Conservation (phyloP, 2,888 invertebrate genomes). For the Meiosimyza platycephala region DNA sequence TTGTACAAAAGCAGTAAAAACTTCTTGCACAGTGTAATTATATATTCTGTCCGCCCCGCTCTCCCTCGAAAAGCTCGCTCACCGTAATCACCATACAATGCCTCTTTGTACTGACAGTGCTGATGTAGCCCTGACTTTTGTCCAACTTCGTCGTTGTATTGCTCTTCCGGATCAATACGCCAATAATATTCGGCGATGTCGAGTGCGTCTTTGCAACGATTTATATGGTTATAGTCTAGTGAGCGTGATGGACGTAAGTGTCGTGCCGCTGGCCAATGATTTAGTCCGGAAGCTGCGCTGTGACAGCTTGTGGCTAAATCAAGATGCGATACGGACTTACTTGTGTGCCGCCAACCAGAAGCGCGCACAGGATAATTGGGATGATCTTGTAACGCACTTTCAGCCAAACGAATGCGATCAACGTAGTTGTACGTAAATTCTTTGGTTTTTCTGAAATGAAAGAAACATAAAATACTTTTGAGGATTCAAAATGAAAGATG, state of each 20-base stretch:
- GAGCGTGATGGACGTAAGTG: slow-evolving; percentile 64
- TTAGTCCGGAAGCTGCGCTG: slow-evolving; percentile 58
- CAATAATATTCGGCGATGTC: slow-evolving; percentile 66
- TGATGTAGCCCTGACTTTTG: slow-evolving; percentile 36
- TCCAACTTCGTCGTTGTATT: slow-evolving; percentile 28
- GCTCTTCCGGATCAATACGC: slow-evolving; percentile 63
- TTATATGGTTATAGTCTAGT: slow-evolving; percentile 62
- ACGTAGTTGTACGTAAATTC: slow-evolving; percentile 67
- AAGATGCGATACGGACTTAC: slow-evolving; percentile 68
- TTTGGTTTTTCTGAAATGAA: slow-evolving; percentile 55
- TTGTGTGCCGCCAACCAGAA: slow-evolving; percentile 66
- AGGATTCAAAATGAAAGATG: too few species aligned
- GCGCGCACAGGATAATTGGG: slow-evolving; percentile 59
- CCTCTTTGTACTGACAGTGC: slow-evolving; percentile 25
- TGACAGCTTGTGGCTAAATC: slow-evolving; percentile 69
- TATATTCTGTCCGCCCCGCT: neutral
- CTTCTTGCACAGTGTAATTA: too few species aligned
- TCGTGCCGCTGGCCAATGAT: slow-evolving; percentile 59
- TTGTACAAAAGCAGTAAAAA: too few species aligned
- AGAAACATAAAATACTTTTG: slow-evolving; percentile 22
- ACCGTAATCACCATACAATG: slow-evolving; percentile 38
- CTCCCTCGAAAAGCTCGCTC: neutral
- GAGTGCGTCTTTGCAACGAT: slow-evolving; percentile 58
- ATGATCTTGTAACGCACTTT: slow-evolving; percentile 55
- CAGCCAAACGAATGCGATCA: slow-evolving; percentile 66